A percentile compares a stretch with the other conserved stretches of the same genome.
Conservation (phyloP, 2,797 vertebrate genomes). For the Pseudomugil gertrudae region DNA sequence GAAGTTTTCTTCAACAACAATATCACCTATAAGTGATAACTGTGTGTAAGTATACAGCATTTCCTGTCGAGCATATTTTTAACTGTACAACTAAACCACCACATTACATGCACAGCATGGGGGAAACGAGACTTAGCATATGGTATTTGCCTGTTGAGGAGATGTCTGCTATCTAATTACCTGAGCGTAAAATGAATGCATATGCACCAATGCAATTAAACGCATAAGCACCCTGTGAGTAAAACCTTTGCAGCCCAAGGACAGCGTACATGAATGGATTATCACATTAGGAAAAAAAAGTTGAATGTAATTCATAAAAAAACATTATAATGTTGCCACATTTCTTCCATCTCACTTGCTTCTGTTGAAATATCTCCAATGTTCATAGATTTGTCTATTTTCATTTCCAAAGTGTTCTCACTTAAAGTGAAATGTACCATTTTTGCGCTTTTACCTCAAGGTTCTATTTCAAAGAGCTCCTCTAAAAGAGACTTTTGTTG, state of each 20-base stretch:
- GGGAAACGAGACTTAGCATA: constrained; percentile 9
- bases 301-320: not conserved
- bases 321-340: constrained; percentile 9
- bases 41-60: not conserved
- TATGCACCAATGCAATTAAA: constrained; percentile 4
- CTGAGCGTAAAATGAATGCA: constrained; percentile 33
- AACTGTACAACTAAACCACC: not conserved
- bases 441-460: not conserved
- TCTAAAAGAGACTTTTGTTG: constrained; percentile 19
- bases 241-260: constrained; percentile 17
- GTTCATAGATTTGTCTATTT: constrained; percentile 2
- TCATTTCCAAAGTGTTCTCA: not conserved
- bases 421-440: constrained; percentile 5
- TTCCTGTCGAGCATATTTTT: not conserved
- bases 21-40: not conserved
- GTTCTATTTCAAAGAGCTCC: constrained; percentile 6
- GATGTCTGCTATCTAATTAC: constrained; percentile 37
- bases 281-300: constrained; percentile 5
- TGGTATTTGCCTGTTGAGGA: constrained; percentile 31
- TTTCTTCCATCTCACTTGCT: not conserved
- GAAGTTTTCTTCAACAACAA: not conserved
- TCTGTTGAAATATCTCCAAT: not conserved
- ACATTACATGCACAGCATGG: constrained; percentile 21
- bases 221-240: not conserved
- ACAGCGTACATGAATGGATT: not conserved